These are phyloP conservation scores for Elanoides forficatus DNA, from an alignment of 2,113 vertebrate species.

Conservation along the genomic window DNA sequence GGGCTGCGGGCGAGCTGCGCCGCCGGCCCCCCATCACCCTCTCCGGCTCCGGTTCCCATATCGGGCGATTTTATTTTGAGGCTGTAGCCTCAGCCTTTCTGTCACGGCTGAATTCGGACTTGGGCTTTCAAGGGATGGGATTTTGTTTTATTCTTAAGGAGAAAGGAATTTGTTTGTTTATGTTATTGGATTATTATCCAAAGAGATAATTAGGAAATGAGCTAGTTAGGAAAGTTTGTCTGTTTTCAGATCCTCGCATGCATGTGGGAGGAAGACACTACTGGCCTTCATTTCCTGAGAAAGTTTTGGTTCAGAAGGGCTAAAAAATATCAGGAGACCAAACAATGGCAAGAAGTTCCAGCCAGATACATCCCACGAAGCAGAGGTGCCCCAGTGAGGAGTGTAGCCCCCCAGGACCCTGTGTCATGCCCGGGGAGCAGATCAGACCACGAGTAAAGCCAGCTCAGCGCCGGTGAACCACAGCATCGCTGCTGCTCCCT, in stretches of 20 bases:
- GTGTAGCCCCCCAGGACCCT: background rate
- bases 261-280: background rate
- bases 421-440: accelerated
- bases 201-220: background rate
- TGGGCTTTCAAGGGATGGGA: background rate
- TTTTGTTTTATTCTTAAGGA: background rate
- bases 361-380: background rate
- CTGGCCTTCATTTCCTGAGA: background rate
- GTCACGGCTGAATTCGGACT: background rate
- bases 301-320: background rate
- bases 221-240: background rate
- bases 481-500: background rate
- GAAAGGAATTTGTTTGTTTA: background rate
- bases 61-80: background rate
- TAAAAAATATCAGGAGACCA: background rate
- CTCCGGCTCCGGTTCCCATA: background rate
- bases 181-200: background rate
- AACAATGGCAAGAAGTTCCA: background rate
- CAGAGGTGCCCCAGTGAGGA: background rate
- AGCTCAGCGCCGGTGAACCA: accelerated
- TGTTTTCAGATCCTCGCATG: accelerated
- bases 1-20: background rate
- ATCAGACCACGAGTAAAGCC: background rate
- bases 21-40: accelerated
- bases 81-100: background rate